Base-by-base conservation (phyloP, 2,113 vertebrate species). In the Polypterus senegalus region DNA sequence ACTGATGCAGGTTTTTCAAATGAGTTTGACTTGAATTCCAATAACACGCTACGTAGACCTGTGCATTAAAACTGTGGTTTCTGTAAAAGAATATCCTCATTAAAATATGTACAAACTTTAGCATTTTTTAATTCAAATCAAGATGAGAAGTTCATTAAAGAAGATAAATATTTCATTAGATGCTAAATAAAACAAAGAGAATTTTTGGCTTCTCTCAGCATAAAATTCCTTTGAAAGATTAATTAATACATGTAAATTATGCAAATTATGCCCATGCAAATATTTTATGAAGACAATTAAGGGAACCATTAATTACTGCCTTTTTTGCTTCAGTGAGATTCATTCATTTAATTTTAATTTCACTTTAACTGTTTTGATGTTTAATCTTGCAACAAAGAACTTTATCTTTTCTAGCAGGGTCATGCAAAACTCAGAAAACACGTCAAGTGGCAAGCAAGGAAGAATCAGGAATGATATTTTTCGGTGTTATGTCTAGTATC, bases 221-320 rank as follows among this genome's bases (percentile, higher is more conserved):
- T 82, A 97, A 98, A 98, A 97, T 97, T 94, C 92, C 92, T 95
- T 96, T 97, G 93, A 98, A 97, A 98, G 94, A 98, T 98, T 98
- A 98, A 98, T 97, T 97, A 98, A 98, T 96, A 96, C 93, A 95
- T 97, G 92, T 94, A 98, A 97, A 98, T 98, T 98, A 98, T 98
- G 96, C 96, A 97, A 98, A 98, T 97, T 94, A 97, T 93, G 92
- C 93, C 90, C 96, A 95, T 98, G 96, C 96, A 97, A 97, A 97
- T 98, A 98, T 97, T 97, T 97, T 98, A 97, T 97, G 94, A 98
- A 97, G 92, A 97, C 94, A 98, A 98, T 98, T 98, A 98, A 94
- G 92, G 93, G 92, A 97, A 92, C 92, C 93, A 97, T 97, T 97
- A 95, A 96, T 97, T 97, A 98, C 93, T 88, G 93, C 88, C 91